Evolutionary conservation across 1,140 invertebrate genomes (phyloP), one percentile per base, ranked within the genome.

Genomic region (Scaptomyza montana): DNA sequence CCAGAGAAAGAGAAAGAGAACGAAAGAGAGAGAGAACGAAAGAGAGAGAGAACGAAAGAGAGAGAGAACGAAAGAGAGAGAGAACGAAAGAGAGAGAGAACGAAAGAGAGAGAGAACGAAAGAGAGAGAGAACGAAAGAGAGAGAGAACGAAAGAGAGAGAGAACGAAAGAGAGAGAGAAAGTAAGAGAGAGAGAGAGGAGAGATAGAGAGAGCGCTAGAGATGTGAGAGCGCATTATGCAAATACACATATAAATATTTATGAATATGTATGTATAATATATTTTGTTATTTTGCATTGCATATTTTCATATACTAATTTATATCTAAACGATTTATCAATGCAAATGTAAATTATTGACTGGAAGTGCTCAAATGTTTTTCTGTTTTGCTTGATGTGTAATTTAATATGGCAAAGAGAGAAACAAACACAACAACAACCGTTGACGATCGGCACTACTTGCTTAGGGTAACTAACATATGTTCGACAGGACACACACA

Each of bases 391-490:
- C 60, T 57, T 41, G 39, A 10, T 68, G 39, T 39, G 72, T 53
- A 74, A 74, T 74, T 70, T n/a, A 59, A 74, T 70, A 74, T 19
- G 46, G 25, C 36, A 36, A 36, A 36, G 36, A 36, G 36, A 12
- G 3, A 9, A 0, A 43, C 39, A 43, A 43, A 12, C 53, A 47
- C 41, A 70, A 51, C 30, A 59, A 59, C 55, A 51, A 30, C 13
- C 47, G 56, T 19, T 43, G 53, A 68, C 56, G 65, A 68, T 74
- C 57, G 36, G 21, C 39, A 54, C 45, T 60, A 51, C 56, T 76
- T 64, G 61, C 60, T 60, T 47, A 25, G 55, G 78, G 66, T 82
- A 62, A 74, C 36, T 47, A 3, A 25, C 21, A 25, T 80, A 82
- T 50, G 28, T 19, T 54, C 62, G 67, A 59, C 67, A 78, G 70